Evolutionary conservation across 2,113 vertebrate species (phyloP).

Genomic region (Equus przewalskii): DNA sequence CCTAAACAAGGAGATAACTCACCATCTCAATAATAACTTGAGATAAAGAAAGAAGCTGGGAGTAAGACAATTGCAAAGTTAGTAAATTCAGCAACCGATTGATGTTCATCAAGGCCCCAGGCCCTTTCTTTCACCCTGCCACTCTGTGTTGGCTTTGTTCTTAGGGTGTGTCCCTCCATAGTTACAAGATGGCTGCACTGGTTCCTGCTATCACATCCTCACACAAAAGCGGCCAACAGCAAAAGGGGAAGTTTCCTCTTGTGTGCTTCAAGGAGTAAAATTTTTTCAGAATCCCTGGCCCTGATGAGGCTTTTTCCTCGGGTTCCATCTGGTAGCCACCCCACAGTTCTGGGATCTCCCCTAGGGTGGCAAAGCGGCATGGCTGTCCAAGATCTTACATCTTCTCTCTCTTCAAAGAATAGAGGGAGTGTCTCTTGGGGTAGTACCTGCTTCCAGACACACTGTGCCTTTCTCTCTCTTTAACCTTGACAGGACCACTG

Average conservation of each 20-base stretch:
- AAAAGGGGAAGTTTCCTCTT: neutral
- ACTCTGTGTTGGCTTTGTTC: neutral
- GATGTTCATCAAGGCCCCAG: neutral
- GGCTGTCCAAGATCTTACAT: neutral
- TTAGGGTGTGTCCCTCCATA: neutral
- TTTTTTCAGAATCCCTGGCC: neutral
- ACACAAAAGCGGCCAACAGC: neutral
- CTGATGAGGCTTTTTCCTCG: neutral
- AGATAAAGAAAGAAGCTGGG: neutral
- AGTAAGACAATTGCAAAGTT: neutral
- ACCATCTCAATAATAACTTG: neutral
- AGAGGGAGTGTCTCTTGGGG: neutral
- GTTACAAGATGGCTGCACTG: neutral
- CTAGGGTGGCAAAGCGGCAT: neutral
- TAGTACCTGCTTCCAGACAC: neutral
- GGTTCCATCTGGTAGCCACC: neutral
- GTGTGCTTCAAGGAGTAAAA: neutral
- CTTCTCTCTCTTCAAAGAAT: neutral
- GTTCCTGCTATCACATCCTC: neutral
- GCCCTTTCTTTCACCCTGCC: neutral
- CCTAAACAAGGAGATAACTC: neutral
- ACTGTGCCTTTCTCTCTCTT: neutral
- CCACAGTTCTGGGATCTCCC: neutral
- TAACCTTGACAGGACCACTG: neutral
- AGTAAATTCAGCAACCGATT: neutral